Conservation (phyloP, 2,888 invertebrate genomes). For the Ryuthela nishihirai region DNA sequence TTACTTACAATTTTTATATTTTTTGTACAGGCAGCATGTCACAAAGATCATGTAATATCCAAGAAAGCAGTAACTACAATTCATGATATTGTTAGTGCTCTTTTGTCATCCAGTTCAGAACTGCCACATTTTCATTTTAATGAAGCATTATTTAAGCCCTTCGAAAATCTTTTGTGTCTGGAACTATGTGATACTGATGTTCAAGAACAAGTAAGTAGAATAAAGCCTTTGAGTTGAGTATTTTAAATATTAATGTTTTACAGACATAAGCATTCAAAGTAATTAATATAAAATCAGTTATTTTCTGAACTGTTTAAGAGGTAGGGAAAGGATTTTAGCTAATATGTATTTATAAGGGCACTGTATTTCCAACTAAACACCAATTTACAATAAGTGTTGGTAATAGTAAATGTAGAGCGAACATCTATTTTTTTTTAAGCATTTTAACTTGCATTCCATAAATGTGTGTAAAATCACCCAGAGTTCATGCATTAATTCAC, state of each 20-base stretch:
- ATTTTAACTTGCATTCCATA: no score
- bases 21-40: constrained; percentile 72
- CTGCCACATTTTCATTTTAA: constrained; percentile 92
- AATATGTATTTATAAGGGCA: no score
- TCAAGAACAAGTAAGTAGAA: constrained; percentile 64
- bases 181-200: constrained; percentile 92
- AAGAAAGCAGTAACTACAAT: constrained; percentile 84
- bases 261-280: no score
- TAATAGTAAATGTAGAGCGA: no score
- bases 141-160: constrained; percentile 89
- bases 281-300: no score
- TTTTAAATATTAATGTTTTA: not conserved
- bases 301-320: no score
- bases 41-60: constrained; percentile 80
- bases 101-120: constrained; percentile 81
- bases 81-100: constrained; percentile 83
- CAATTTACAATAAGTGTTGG: no score
- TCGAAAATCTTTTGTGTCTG: constrained; percentile 87
- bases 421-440: no score
- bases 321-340: no score
- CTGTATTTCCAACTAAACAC: no score
- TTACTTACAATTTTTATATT: constrained; percentile 9
- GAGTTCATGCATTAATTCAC: no score
- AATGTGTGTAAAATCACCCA: no score
- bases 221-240: not conserved